Evolutionary conservation across 1,140 invertebrate species (phyloP).

Genomic region (Drosophila elegans): DNA sequence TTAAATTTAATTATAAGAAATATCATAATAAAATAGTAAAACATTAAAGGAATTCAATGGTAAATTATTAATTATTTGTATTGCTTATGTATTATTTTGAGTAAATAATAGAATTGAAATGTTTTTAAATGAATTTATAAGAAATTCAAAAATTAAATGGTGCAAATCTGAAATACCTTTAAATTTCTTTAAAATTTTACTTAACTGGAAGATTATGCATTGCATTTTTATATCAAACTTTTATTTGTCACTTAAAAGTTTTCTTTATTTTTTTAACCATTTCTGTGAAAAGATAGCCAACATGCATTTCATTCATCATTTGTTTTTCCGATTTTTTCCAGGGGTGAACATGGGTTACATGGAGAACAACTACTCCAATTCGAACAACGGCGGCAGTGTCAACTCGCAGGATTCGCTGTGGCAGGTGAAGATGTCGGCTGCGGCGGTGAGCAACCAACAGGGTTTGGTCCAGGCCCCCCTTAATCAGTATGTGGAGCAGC

Average conservation of each 20-base stretch:
- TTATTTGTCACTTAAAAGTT: neutral
- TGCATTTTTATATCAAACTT: too few relatives aligned
- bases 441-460: slow-evolving; percentile 87
- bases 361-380: slow-evolving; percentile 96
- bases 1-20: too few relatives aligned
- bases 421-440: slow-evolving; percentile 95
- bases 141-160: too few relatives aligned
- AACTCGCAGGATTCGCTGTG: slow-evolving; percentile 97
- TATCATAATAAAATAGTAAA: too few relatives aligned
- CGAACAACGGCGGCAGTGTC: slow-evolving; percentile 95
- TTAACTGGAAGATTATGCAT: too few relatives aligned
- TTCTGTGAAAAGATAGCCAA: slow-evolving; percentile 7
- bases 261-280: neutral
- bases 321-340: slow-evolving; percentile 67
- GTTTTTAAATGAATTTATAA: neutral
- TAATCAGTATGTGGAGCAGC: slow-evolving; percentile 87
- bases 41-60: neutral
- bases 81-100: too few relatives aligned
- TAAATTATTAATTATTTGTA: neutral
- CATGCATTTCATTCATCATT: slow-evolving; percentile 1
- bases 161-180: too few relatives aligned
- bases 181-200: too few relatives aligned
- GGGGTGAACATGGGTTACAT: slow-evolving; percentile 95
- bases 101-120: neutral
- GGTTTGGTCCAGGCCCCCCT: slow-evolving; percentile 85